Percentiles rank a stretch among this genome's conserved stretches.
These are phyloP conservation scores for Echinometra lucunter DNA, from an alignment of 53 echinoderm and acorn worm genomes.

Conservation along the genomic window DNA sequence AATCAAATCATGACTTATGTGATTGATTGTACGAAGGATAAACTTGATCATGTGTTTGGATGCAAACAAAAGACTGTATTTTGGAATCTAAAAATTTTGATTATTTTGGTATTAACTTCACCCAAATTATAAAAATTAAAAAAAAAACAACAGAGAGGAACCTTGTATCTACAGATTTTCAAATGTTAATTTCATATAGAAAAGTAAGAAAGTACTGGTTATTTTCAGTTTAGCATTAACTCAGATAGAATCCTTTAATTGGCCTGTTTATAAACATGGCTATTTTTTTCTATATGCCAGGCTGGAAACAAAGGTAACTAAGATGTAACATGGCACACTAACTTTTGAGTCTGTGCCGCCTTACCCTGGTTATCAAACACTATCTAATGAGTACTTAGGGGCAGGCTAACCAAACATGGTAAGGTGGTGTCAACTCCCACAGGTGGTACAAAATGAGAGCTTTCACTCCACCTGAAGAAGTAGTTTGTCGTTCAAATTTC, in stretches of 20 bases:
- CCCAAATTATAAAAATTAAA: not conserved
- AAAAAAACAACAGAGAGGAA: not conserved
- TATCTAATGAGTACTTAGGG: not conserved
- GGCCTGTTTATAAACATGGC: not conserved
- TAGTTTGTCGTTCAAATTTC: constrained; percentile 53
- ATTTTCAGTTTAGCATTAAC: not conserved
- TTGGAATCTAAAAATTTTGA: too few relatives aligned
- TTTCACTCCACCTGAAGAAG: constrained; percentile 16
- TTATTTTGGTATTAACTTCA: too few relatives aligned
- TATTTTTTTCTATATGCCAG: not conserved
- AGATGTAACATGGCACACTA: not conserved
- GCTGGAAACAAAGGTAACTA: not conserved
- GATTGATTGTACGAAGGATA: too few relatives aligned
- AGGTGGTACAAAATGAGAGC: constrained; percentile 15
- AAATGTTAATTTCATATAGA: not conserved
- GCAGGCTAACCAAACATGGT: not conserved
- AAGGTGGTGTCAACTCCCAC: not conserved
- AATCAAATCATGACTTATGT: too few relatives aligned
- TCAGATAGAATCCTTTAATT: not conserved
- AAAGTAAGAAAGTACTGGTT: not conserved
- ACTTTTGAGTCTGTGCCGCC: not conserved
- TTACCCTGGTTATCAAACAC: constrained; percentile 9
- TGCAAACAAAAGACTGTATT: too few relatives aligned
- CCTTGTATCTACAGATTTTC: not conserved
- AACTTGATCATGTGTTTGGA: too few relatives aligned